Evolutionary conservation across 2,797 vertebrate genomes (phyloP), one percentile per base, ranked within the genome.

Genomic region (Cephalopachus bancanus): DNA sequence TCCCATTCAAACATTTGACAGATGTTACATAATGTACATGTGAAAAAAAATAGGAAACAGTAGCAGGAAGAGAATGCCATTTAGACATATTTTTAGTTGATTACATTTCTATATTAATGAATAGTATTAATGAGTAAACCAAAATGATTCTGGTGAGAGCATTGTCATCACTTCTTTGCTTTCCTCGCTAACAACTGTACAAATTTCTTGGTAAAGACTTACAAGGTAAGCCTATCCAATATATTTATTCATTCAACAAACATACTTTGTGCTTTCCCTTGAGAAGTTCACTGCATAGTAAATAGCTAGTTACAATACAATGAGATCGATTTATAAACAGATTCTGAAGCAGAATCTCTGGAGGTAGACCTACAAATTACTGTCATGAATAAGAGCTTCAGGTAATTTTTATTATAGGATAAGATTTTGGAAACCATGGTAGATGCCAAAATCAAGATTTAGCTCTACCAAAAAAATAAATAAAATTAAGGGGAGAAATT

Each of bases 261-360:
- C 5, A 17, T 14, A 60, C 51, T 72, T 65, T 72, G 19, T 65
- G 1, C 28, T 79, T 93, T 51, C 51, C 44, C 16, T 69, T 91
- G 57, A 85, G 33, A 87, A 84, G 60, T 30, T 83, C 55, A 51
- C 9, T 74, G 24, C 12, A 37, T 9, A 20, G 49, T 75, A 83
- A 96, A 57, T 16, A 90, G 6, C 20, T 67, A 71, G 22, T 92
- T 84, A 88, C 2, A 81, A 30, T 37, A 87, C 33, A 64, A 59
- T 33, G 7, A 89, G 53, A 71, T 28, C 1, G n/a, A 83, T 57
- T 26, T 72, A 28, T 67, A 71, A 76, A 59, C 57, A 87, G 65
- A 62, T 76, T 87, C 30, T 74, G 55, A 87, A 80, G n/a, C 75
- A 94, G 37, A 81, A 76, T 49, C 44, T 59, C 72, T 53, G 89